phyloP scores from a whole-genome alignment of 2,888 invertebrate genomes.

The Drosophila recens region DNA sequence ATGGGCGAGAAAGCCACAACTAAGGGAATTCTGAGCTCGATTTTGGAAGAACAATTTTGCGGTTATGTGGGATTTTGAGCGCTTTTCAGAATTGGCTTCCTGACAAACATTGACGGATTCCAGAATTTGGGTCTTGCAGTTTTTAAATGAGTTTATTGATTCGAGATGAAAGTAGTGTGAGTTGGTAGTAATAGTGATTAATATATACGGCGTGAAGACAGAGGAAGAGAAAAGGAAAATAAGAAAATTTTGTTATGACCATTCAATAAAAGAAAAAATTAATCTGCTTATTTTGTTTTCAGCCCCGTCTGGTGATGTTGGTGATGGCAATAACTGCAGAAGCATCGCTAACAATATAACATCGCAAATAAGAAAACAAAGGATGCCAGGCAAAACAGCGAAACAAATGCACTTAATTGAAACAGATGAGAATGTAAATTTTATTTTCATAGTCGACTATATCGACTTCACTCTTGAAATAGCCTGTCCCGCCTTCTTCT shows the following conservation, averaged over 20 bases:
- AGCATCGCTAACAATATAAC: neutral
- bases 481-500: no score
- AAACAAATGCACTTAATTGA: no score
- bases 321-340: neutral
- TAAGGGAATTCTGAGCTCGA: neutral
- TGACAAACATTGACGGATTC: slow-evolving; percentile 1
- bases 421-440: no score
- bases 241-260: slow-evolving; percentile 25
- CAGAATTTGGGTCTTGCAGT: slow-evolving; percentile 12
- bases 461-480: no score
- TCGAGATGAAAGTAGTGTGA: neutral
- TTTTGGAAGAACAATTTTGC: neutral
- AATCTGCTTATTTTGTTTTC: neutral
- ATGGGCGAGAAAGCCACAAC: neutral
- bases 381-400: neutral
- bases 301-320: neutral
- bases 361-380: neutral
- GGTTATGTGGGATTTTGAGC: slow-evolving; percentile 8
- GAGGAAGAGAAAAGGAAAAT: slow-evolving; percentile 47
- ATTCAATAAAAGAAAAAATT: slow-evolving; percentile 20
- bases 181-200: slow-evolving; percentile 3
- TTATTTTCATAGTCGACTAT: no score
- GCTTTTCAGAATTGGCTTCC: neutral
- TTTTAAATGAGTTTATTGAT: neutral
- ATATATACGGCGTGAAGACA: slow-evolving; percentile 5